Evolutionary conservation across 2,113 vertebrate genomes (phyloP).

Genomic region (Acanthisitta chloris): DNA sequence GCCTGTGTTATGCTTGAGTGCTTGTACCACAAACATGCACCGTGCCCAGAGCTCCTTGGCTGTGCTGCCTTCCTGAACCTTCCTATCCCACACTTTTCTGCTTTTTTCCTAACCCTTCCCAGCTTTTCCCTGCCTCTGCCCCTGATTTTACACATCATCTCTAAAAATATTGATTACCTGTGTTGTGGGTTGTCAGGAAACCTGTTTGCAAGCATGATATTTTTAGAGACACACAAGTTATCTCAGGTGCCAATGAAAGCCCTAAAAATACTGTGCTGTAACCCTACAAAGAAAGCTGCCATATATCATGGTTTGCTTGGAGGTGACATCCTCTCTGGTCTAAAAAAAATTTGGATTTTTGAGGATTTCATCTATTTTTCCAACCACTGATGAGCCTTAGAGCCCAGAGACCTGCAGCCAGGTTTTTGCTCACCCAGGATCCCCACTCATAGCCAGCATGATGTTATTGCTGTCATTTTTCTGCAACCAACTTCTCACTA

Average conservation of each 20-base stretch:
- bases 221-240: background rate
- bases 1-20: background rate
- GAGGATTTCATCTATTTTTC: background rate
- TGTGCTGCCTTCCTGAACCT: background rate
- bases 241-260: background rate
- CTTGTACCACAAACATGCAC: accelerated
- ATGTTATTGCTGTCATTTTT: slow-evolving; percentile 15
- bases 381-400: background rate
- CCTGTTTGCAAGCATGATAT: background rate
- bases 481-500: background rate
- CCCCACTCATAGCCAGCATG: background rate
- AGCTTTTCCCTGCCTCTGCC: background rate
- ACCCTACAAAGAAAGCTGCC: background rate
- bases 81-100: background rate
- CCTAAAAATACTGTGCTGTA: background rate
- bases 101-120: background rate
- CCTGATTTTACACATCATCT: background rate
- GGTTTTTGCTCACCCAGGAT: background rate
- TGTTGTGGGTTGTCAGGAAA: background rate
- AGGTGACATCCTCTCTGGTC: background rate
- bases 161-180: background rate
- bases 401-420: background rate
- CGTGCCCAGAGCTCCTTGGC: background rate
- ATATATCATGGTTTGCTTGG: background rate
- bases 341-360: background rate